Conservation (phyloP, 2,797 vertebrate genomes). For the Pempheris klunzingeri region DNA sequence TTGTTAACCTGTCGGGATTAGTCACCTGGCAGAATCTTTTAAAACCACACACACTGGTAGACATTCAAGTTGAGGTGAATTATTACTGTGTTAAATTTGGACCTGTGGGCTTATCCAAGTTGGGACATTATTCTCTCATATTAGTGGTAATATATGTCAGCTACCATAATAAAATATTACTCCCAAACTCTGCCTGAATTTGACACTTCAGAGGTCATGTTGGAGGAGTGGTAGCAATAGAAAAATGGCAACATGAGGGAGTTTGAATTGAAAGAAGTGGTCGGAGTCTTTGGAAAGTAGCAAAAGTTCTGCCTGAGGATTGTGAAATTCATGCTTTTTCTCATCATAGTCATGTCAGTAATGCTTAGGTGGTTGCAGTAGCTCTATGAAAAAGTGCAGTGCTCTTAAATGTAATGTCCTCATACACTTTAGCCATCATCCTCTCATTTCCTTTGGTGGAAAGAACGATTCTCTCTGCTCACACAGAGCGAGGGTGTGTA, state of each 20-base stretch:
- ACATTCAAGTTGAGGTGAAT: constrained; percentile 65
- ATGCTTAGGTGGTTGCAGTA: constrained; percentile 40
- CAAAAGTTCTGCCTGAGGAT: constrained; percentile 31
- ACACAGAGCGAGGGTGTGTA: constrained; percentile 66
- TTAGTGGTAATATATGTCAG: constrained; percentile 58
- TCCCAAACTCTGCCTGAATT: constrained; percentile 41
- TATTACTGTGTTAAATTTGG: constrained; percentile 57
- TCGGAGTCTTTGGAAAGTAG: constrained; percentile 34
- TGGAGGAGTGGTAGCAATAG: constrained; percentile 24
- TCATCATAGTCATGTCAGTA: constrained; percentile 61
- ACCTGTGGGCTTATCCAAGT: constrained; percentile 36
- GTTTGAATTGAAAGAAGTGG: constrained; percentile 34
- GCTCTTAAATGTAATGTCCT: constrained; percentile 72
- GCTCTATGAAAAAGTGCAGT: constrained; percentile 66
- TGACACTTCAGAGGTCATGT: constrained; percentile 45
- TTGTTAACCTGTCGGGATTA: constrained; percentile 76
- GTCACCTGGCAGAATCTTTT: constrained; percentile 66
- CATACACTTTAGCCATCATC: constrained; percentile 72
- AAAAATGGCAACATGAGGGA: constrained; percentile 25
- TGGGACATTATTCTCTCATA: constrained; percentile 53
- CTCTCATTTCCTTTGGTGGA: constrained; percentile 82
- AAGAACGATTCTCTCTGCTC: constrained; percentile 75
- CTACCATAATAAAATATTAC: constrained; percentile 55
- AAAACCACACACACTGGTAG: constrained; percentile 60
- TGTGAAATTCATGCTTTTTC: constrained; percentile 42